Evolutionary conservation across 2,113 vertebrate species (phyloP).

Genomic region (Zosterops pallidus): DNA sequence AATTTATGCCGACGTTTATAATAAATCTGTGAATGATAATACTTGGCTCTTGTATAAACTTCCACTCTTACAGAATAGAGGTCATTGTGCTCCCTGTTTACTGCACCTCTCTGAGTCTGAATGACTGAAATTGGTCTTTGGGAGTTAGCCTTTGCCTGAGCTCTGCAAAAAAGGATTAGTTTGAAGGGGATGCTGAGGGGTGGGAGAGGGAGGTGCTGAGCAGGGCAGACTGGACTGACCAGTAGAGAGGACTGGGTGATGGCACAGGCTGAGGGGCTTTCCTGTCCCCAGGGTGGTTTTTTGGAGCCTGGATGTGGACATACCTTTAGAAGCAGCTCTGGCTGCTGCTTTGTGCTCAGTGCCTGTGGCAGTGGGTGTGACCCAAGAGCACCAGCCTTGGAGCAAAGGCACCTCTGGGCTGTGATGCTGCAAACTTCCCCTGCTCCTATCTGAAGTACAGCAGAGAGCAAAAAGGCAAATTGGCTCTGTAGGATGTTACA

Average conservation of each 20-base stretch:
- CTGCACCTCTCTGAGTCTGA: not conserved
- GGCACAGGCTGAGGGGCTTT: not conserved
- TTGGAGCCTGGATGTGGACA: not conserved
- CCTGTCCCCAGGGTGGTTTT: not conserved
- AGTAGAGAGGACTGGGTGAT: not conserved
- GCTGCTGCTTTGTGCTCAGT: accelerated
- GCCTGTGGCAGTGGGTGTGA: not conserved
- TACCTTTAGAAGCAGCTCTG: not conserved
- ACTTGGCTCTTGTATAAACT: conserved; percentile 17
- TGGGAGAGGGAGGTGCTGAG: not conserved
- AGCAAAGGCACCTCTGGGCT: not conserved
- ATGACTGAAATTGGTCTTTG: not conserved
- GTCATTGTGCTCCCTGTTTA: not conserved
- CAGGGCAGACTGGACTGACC: not conserved
- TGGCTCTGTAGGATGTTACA: conserved; percentile 27
- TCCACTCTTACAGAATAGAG: not conserved
- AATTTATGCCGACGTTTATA: not conserved
- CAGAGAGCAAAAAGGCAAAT: not conserved
- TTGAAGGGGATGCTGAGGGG: not conserved
- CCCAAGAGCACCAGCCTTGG: not conserved
- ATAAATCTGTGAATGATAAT: conserved; percentile 15
- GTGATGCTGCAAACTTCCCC: not conserved
- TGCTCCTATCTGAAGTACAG: not conserved
- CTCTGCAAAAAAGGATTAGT: not conserved
- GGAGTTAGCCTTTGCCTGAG: not conserved